Conservation (phyloP, 2,797 vertebrate genomes). For the Tarsius wallacei region DNA sequence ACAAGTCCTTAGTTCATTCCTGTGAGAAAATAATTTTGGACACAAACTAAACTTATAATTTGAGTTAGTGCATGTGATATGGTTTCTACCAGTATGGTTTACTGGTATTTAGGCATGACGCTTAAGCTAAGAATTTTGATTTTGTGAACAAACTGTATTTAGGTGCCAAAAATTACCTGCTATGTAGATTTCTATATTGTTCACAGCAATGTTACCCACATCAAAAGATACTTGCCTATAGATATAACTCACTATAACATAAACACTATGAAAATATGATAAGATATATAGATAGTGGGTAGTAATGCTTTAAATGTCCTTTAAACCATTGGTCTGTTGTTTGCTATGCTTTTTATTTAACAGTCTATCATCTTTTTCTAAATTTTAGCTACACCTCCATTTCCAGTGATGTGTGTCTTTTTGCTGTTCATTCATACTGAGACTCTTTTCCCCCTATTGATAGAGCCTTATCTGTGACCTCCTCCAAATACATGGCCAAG, state of each 20-base stretch:
- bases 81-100: conserved; percentile 49
- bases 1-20: conserved; percentile 35
- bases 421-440: conserved; percentile 24
- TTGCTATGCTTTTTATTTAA: conserved; percentile 51
- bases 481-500: not conserved
- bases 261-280: not conserved
- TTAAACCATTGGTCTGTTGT: not conserved
- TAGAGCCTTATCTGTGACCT: conserved; percentile 42
- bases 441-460: conserved; percentile 52
- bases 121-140: conserved; percentile 68
- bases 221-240: conserved; percentile 47
- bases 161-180: conserved; percentile 38
- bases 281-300: not conserved
- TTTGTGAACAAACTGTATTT: conserved; percentile 66
- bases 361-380: conserved; percentile 48
- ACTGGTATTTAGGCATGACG: not conserved
- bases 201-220: conserved; percentile 29
- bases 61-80: conserved; percentile 26
- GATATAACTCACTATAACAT: conserved; percentile 33
- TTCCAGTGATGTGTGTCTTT: conserved; percentile 16
- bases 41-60: conserved; percentile 68
- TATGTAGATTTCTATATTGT: conserved; percentile 25
- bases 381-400: not conserved
- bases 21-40: conserved; percentile 62
- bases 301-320: conserved; percentile 39